Percentiles rank a stretch among this genome's conserved stretches.
Conservation (phyloP, 2,888 invertebrate species). For the Melanophora roralis region DNA sequence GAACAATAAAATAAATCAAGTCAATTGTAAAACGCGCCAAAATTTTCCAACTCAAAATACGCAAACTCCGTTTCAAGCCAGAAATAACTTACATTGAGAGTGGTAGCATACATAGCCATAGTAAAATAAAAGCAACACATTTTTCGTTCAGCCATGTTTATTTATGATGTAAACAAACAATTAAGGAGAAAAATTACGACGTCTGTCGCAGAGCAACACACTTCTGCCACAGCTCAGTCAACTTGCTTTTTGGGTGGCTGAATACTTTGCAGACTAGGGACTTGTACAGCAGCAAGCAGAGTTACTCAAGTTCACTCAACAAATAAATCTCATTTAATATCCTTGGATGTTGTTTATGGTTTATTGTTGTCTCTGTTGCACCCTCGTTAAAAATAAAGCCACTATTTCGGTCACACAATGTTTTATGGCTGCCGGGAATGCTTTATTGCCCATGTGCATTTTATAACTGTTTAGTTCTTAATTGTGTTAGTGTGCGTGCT, state of each 20-base stretch:
- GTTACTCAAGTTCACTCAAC: conserved; percentile 56
- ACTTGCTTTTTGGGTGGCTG: conserved; percentile 33
- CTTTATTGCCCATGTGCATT: conserved; percentile 73
- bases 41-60: conserved; percentile 54
- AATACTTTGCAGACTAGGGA: conserved; percentile 6
- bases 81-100: conserved; percentile 17
- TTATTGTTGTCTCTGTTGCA: conserved; percentile 56
- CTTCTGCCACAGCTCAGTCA: conserved; percentile 48
- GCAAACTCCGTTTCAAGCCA: conserved; percentile 63
- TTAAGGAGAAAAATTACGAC: conserved; percentile 73
- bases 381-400: not conserved
- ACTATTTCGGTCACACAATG: conserved; percentile 71
- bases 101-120: conserved; percentile 4
- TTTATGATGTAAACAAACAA: conserved; percentile 76
- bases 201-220: conserved; percentile 65
- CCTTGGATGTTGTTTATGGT: conserved; percentile 63
- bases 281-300: not conserved
- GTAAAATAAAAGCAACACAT: not conserved
- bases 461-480: conserved; percentile 56
- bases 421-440: conserved; percentile 77
- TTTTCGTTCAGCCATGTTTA: conserved; percentile 72
- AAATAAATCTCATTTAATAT: conserved; percentile 61
- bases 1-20: conserved; percentile 39
- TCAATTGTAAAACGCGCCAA: conserved; percentile 66
- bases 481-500: conserved; percentile 13